A percentile compares a stretch with the other conserved stretches of the same genome.
phyloP scores from a whole-genome alignment of 2,888 invertebrate species.

The Neoaliturus tenellus region DNA sequence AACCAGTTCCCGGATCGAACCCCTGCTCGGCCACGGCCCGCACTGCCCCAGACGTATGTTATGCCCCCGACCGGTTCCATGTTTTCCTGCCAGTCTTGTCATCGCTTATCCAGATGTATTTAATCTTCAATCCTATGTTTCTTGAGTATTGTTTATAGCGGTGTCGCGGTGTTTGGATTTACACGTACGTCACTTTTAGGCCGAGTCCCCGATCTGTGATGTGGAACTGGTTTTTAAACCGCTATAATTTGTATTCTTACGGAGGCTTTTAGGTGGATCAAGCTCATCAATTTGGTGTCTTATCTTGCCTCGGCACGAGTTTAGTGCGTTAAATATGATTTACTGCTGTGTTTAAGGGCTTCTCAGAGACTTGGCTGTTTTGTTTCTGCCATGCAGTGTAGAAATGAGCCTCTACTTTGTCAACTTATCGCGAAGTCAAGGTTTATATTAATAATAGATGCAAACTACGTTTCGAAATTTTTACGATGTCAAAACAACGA shows the following conservation, averaged over 20 bases:
- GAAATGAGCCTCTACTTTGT: too few relatives aligned
- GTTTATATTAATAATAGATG: too few relatives aligned
- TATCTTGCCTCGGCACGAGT: not conserved
- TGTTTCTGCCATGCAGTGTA: too few relatives aligned
- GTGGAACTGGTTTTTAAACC: conserved; percentile 29
- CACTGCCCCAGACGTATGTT: not conserved
- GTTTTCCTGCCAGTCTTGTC: conserved; percentile 13
- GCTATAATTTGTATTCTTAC: conserved; percentile 31
- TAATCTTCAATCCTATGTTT: conserved; percentile 16
- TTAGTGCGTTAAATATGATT: not conserved
- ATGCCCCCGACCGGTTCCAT: not conserved
- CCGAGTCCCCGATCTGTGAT: not conserved
- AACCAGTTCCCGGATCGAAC: conserved; percentile 10
- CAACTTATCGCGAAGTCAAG: too few relatives aligned
- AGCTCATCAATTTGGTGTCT: conserved; percentile 20
- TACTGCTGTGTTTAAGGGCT: not conserved
- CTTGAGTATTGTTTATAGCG: conserved; percentile 32
- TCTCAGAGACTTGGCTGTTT: too few relatives aligned
- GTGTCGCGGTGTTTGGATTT: not conserved
- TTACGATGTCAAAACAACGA: too few relatives aligned
- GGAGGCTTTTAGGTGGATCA: conserved; percentile 10
- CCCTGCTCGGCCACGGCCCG: not conserved
- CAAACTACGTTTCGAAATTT: too few relatives aligned
- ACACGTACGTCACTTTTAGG: not conserved
- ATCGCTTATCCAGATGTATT: conserved; percentile 38